Evolutionary conservation across 2,797 vertebrate genomes (phyloP), one percentile per base, ranked within the genome.

Genomic region (Darevskia nairensis): DNA sequence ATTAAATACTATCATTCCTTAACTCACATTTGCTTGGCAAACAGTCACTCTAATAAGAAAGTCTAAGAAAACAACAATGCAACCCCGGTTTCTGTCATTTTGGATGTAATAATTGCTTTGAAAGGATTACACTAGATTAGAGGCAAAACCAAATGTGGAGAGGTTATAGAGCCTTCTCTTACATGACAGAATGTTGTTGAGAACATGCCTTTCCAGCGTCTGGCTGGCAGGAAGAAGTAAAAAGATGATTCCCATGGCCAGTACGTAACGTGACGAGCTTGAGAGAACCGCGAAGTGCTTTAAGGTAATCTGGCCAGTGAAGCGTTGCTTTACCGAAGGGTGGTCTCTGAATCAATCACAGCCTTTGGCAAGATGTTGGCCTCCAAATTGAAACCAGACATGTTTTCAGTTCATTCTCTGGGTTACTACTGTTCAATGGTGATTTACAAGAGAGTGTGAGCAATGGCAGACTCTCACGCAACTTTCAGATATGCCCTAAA

Each of bases 361-460:
- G 97, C 94, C 95, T 97, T 96, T 98, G 98, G 98, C 98, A 97
- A 96, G 96, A 93, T 94, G 94, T 94, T 94, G 93, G 93, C 94
- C 92, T 92, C 95, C 94, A 97, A 98, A 98, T 98, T 97, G 97
- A 97, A 99, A 98, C 96, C 98, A 98, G 98, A 97, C 97, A 93
- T 97, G 96, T 97, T 98, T 97, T 96, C 96, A 97, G 97, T 97
- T 98, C 97, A 95, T 97, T 97, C 96, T 96, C 96, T 97, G 97
- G 98, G 97, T 98, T 98, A 98, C 98, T 98, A 98, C 97, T 96
- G 97, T 98, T 98, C 96, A 94, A 95, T 97, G 97, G 97, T 98
- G 97, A 98, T 98, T 97, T 98, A 98, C 97, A 97, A 97, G 96
- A 96, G 95, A 96, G 95, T 96, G 96, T 97, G 97, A 98, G 97